Base-by-base conservation (phyloP, 2,888 invertebrate genomes). In the Chloromyia formosa region DNA sequence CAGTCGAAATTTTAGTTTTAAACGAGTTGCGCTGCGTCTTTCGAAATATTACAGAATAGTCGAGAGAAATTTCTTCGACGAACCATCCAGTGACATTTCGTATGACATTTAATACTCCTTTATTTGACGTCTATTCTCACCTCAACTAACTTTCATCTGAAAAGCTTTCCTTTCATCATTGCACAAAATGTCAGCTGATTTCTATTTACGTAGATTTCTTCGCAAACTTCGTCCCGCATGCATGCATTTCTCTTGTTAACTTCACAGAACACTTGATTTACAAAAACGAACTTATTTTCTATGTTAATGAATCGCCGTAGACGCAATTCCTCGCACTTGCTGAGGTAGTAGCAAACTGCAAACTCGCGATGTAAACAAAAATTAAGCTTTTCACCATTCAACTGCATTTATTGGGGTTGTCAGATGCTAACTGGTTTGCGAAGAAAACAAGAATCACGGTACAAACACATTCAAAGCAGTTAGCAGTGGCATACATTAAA, bases 51-150 rank as follows among this genome's bases (percentile, higher is more conserved):
- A 62, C 62, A 22, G 49, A 66, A 66, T 66, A 35, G 22, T 20
- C 54, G 27, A 56, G 71, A 58, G 71, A 64, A 74, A 74, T 74
- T 66, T 22, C 68, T 58, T 18, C 22, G 40, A 45, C 45, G 53
- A 35, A 66, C 42, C 60, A 62, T 20, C 35, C 68, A 54, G 58
- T 69, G 71, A 71, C 71, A 71, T 71, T 71, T 58, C 58, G 56
- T 71, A 0, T 71, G 58, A 71, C 71, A 71, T 71, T 58, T n/a
- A 56, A 18, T 58, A 40, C 54, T 69, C 56, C 64, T 27, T 22
- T 2, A 58, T 71, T 74, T 76, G 71, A 76, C 76, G 60, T 66
- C 0, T 12, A 69, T 68, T 56, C 42, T 53, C 68, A 75, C 69
- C 69, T 54, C 71, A 12, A 18, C 5, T 7, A 58, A 40, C 71